A percentile compares a stretch with the other conserved stretches of the same genome.
These are phyloP conservation scores for Aepyceros melampus DNA, from an alignment of 2,113 vertebrate species.

Conservation along the genomic window DNA sequence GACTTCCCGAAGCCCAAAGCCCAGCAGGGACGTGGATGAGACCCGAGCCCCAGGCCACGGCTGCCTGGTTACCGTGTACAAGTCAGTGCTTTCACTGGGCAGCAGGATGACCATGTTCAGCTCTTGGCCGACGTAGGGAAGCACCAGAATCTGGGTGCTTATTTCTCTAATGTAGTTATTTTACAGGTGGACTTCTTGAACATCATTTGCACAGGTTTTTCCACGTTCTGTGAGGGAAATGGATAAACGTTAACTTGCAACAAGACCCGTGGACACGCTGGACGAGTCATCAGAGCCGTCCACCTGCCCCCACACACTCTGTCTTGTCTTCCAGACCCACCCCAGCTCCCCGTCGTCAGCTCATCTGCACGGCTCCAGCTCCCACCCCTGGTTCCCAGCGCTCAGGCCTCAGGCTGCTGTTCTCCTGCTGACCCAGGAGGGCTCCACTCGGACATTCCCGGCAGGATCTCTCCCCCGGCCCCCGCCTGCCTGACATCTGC, in stretches of 20 bases:
- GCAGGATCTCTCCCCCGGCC: not conserved
- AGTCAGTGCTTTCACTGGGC: too few relatives aligned
- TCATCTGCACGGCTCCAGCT: not conserved
- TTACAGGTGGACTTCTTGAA: too few relatives aligned
- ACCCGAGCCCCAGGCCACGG: rapidly evolving
- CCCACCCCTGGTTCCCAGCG: not conserved
- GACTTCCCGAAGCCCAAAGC: too few relatives aligned
- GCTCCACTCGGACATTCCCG: not conserved
- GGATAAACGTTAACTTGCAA: not conserved
- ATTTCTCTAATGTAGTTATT: too few relatives aligned
- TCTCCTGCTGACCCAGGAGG: not conserved
- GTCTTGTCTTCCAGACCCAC: not conserved
- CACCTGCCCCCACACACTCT: too few relatives aligned
- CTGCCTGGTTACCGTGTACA: not conserved
- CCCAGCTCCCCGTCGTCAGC: rapidly evolving
- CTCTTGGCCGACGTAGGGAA: too few relatives aligned
- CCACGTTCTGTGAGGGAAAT: too few relatives aligned
- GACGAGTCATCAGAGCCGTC: not conserved
- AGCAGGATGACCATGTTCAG: too few relatives aligned
- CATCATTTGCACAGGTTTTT: too few relatives aligned
- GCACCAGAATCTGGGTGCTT: too few relatives aligned
- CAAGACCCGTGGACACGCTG: not conserved
- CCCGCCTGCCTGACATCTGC: not conserved
- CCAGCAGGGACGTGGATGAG: too few relatives aligned
- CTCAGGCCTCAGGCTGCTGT: not conserved